Percentiles rank a stretch among this genome's conserved stretches.
phyloP scores from a whole-genome alignment of 64 coral and sea anemone genomes.

The Catalaphyllia jardinei region DNA sequence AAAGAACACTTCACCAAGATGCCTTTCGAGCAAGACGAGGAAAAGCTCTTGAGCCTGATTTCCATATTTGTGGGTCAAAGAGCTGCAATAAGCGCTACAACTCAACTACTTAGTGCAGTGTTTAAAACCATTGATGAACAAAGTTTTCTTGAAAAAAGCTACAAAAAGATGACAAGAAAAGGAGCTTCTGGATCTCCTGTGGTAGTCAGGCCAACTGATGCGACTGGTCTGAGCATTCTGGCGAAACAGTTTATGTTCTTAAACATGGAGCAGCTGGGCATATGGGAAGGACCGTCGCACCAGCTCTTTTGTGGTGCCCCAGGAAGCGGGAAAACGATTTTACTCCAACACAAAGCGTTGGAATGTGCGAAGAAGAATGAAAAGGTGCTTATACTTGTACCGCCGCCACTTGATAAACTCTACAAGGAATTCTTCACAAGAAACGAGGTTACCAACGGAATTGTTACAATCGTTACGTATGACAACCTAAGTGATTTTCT shows the following conservation, averaged over 20 bases:
- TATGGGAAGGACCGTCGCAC: slow-evolving; percentile 12
- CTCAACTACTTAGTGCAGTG: slow-evolving; percentile 26
- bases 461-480: not conserved
- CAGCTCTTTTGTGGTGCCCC: slow-evolving; percentile 33
- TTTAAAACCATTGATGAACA: slow-evolving; percentile 57
- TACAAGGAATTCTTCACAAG: slow-evolving; percentile 46
- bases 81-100: slow-evolving; percentile 43
- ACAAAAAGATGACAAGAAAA: slow-evolving; percentile 17
- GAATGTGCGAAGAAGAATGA: slow-evolving; percentile 49
- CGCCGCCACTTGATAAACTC: slow-evolving; percentile 29
- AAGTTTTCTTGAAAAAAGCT: slow-evolving; percentile 35
- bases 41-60: slow-evolving; percentile 22
- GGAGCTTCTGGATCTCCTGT: not conserved
- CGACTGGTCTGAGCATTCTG: not conserved
- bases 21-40: not conserved
- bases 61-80: slow-evolving; percentile 39
- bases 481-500: not conserved
- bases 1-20: slow-evolving; percentile 33
- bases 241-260: slow-evolving; percentile 54
- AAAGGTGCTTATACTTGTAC: slow-evolving; percentile 23
- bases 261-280: slow-evolving; percentile 25
- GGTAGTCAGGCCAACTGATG: slow-evolving; percentile 10
- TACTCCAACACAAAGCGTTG: slow-evolving; percentile 53
- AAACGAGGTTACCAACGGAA: slow-evolving; percentile 32
- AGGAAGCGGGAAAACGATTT: slow-evolving; percentile 58